phyloP scores from a whole-genome alignment of 2,113 vertebrate species.

The Synchiropus splendidus region DNA sequence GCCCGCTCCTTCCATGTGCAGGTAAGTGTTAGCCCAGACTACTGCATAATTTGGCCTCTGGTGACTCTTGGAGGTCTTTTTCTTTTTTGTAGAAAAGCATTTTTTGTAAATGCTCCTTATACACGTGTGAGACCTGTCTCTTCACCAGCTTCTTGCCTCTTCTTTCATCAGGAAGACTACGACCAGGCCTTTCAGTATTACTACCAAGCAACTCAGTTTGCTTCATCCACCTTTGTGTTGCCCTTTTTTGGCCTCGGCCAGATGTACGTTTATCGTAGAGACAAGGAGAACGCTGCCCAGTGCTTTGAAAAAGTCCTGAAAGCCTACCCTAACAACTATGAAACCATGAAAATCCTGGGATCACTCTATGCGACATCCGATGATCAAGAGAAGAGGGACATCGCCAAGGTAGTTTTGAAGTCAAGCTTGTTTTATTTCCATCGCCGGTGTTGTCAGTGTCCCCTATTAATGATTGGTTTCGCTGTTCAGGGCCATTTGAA shows the following conservation, averaged over 20 bases:
- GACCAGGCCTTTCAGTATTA: conserved; percentile 99
- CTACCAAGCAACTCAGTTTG: conserved; percentile 98
- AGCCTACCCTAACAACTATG: conserved; percentile 97
- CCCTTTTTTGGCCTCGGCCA: conserved; percentile 97
- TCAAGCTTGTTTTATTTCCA: not conserved
- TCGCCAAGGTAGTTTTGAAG: conserved; percentile 82
- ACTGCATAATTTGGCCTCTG: too few relatives aligned
- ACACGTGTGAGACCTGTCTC: not conserved
- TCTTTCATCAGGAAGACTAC: conserved; percentile 82
- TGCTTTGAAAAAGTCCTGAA: conserved; percentile 98
- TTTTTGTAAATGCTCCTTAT: too few relatives aligned
- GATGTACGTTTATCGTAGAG: conserved; percentile 97
- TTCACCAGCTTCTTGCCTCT: not conserved
- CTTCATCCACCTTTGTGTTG: conserved; percentile 91
- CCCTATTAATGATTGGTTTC: not conserved
- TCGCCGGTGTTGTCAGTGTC: too few relatives aligned
- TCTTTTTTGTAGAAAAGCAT: too few relatives aligned
- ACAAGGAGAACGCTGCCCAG: conserved; percentile 96
- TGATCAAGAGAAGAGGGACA: conserved; percentile 95
- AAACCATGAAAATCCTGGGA: conserved; percentile 98
- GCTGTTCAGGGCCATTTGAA: conserved; percentile 85
- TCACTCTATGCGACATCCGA: conserved; percentile 95
- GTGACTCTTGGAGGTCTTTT: too few relatives aligned
- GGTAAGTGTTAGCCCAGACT: too few relatives aligned
- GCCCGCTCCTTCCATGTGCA: conserved; percentile 96